Percentiles rank a stretch among this genome's conserved stretches.
These are phyloP conservation scores for Sebastes variabilis DNA, from an alignment of 2,797 vertebrate genomes.

Conservation along the genomic window DNA sequence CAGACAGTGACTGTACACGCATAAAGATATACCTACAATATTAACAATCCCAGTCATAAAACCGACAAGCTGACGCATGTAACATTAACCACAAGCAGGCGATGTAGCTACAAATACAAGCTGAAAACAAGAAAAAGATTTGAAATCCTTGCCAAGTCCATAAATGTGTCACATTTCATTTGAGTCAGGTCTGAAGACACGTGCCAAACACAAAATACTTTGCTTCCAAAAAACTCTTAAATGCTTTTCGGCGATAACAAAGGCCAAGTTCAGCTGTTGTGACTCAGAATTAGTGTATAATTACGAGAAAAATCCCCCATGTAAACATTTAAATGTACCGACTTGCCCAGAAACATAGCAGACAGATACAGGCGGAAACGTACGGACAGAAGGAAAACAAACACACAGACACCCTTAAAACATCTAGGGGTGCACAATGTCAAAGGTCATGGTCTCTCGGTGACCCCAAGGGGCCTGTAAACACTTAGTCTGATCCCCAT, in stretches of 20 bases:
- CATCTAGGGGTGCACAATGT: slow-evolving; percentile 2
- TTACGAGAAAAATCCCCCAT: neutral
- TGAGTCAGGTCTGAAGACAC: slow-evolving; percentile 3
- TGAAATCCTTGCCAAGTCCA: neutral
- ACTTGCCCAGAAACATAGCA: neutral
- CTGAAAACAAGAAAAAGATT: neutral
- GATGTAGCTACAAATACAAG: slow-evolving; percentile 13
- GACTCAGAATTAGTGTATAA: neutral
- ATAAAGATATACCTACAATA: neutral
- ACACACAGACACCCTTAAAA: slow-evolving; percentile 23
- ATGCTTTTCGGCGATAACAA: neutral
- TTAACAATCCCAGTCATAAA: slow-evolving; percentile 19
- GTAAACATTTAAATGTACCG: neutral
- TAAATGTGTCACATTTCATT: slow-evolving; percentile 11
- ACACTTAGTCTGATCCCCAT: slow-evolving; percentile 49
- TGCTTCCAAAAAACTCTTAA: neutral
- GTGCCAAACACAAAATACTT: neutral
- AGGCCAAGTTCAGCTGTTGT: slow-evolving; percentile 1
- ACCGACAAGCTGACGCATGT: slow-evolving; percentile 11
- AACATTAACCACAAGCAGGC: slow-evolving; percentile 4
- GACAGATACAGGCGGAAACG: neutral
- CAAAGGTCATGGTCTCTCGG: slow-evolving; percentile 35
- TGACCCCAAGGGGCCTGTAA: slow-evolving; percentile 26
- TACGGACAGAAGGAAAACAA: neutral
- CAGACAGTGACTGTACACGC: neutral